A percentile compares a stretch with the other conserved stretches of the same genome.
phyloP scores from a whole-genome alignment of 1,140 invertebrate species.

The Drosophila burlai region DNA sequence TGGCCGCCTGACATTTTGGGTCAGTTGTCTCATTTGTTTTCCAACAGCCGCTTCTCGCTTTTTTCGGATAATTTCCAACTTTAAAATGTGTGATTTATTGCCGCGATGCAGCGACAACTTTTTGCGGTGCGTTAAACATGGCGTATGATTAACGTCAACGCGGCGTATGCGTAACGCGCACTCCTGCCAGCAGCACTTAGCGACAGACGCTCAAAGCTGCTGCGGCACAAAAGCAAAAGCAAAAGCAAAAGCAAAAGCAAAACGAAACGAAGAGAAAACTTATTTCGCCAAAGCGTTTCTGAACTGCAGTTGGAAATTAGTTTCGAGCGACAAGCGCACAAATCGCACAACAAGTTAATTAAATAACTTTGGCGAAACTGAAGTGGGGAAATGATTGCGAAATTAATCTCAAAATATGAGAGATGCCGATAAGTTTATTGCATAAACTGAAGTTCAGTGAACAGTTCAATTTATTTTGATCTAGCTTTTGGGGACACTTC shows the following conservation, averaged over 20 bases:
- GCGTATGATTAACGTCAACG: constrained; percentile 82
- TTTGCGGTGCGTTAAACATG: constrained; percentile 72
- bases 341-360: constrained; percentile 47
- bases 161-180: constrained; percentile 68
- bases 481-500: background rate
- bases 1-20: constrained; percentile 71
- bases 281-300: constrained; percentile 36
- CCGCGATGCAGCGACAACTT: constrained; percentile 55
- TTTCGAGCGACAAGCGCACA: constrained; percentile 42
- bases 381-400: constrained; percentile 15
- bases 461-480: background rate
- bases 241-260: constrained; percentile 11
- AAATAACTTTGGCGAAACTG: constrained; percentile 37
- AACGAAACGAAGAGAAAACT: constrained; percentile 33
- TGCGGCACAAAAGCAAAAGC: constrained; percentile 12
- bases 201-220: constrained; percentile 38
- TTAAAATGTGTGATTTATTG: constrained; percentile 78
- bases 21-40: constrained; percentile 81
- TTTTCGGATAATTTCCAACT: constrained; percentile 38
- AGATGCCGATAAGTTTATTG: constrained; percentile 10
- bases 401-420: constrained; percentile 13
- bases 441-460: background rate
- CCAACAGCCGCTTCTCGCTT: constrained; percentile 8
- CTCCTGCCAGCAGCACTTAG: constrained; percentile 32
- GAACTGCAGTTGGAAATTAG: constrained; percentile 53